A percentile compares a stretch with the other conserved stretches of the same genome.
Conservation (phyloP, 2,797 vertebrate genomes). For the Fundulus diaphanus region DNA sequence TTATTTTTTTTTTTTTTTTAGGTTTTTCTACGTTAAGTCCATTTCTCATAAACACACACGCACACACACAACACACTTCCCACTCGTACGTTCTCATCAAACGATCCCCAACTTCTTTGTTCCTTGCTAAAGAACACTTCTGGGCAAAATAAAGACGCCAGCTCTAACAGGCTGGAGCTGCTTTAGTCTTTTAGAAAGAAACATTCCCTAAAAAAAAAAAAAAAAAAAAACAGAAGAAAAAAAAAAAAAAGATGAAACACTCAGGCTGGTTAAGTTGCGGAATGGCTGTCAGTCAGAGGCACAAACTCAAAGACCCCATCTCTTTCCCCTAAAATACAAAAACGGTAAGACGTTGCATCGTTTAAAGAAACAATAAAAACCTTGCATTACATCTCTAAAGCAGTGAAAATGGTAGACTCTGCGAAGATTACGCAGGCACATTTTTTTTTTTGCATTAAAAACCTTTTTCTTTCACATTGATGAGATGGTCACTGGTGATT, state of each 20-base stretch:
- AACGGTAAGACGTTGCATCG: constrained; percentile 64
- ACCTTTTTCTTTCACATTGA: constrained; percentile 78
- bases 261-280: constrained; percentile 38
- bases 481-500: constrained; percentile 88
- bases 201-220: not conserved
- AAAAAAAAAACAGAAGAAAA: constrained; percentile 19
- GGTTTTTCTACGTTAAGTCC: constrained; percentile 32
- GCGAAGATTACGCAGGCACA: constrained; percentile 48
- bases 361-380: constrained; percentile 60
- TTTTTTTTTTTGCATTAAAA: constrained; percentile 75
- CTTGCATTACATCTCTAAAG: constrained; percentile 66
- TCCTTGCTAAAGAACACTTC: constrained; percentile 43
- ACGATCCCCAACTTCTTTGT: constrained; percentile 28
- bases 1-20: no score
- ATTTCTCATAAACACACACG: constrained; percentile 11
- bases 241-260: constrained; percentile 35
- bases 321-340: constrained; percentile 60
- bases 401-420: constrained; percentile 79
- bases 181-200: not conserved
- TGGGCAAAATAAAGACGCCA: constrained; percentile 40
- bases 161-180: not conserved
- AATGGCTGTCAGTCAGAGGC: constrained; percentile 67
- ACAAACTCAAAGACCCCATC: constrained; percentile 62
- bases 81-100: constrained; percentile 30
- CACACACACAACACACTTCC: constrained; percentile 27